Percentiles rank a stretch among this genome's conserved stretches.
Conservation (phyloP, 1,140 invertebrate species). For the Trialeurodes vaporariorum region DNA sequence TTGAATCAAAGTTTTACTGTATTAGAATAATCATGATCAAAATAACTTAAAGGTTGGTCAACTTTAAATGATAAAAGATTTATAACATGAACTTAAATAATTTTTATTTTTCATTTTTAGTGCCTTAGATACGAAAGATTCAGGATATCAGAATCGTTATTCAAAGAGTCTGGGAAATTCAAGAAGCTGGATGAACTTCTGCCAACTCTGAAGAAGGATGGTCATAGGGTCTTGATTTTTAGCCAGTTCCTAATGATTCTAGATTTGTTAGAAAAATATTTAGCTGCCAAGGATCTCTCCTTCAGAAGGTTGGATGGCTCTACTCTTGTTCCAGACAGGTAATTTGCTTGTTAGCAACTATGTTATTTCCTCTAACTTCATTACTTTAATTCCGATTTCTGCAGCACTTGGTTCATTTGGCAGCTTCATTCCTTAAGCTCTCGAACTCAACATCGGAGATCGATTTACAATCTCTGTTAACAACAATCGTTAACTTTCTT, state of each 20-base stretch:
- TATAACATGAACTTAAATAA: too few relatives aligned
- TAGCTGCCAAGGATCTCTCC: conserved; percentile 52
- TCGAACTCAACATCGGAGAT: too few relatives aligned
- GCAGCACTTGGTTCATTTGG: background rate
- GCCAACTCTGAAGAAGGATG: conserved; percentile 52
- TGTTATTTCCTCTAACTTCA: conserved; percentile 11
- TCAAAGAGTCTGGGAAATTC: conserved; percentile 75
- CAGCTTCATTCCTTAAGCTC: conserved; percentile 7
- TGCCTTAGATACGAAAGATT: conserved; percentile 22
- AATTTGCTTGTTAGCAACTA: conserved; percentile 15
- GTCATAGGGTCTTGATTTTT: conserved; percentile 78
- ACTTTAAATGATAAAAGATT: too few relatives aligned
- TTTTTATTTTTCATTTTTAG: conserved; percentile 10
- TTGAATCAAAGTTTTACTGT: too few relatives aligned
- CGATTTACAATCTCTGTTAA: too few relatives aligned
- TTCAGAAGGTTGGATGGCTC: conserved; percentile 76
- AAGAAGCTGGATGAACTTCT: conserved; percentile 65
- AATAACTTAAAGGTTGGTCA: too few relatives aligned
- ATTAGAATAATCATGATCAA: too few relatives aligned
- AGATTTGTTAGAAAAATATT: conserved; percentile 78
- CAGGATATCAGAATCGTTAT: conserved; percentile 54
- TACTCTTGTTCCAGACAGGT: conserved; percentile 65
- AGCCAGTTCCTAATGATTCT: conserved; percentile 91
- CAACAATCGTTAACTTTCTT: too few relatives aligned
- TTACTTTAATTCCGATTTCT: conserved; percentile 11